Evolutionary conservation across 2,888 invertebrate genomes (phyloP), one percentile per base, ranked within the genome.

Genomic region (Silvanus unidentatus): DNA sequence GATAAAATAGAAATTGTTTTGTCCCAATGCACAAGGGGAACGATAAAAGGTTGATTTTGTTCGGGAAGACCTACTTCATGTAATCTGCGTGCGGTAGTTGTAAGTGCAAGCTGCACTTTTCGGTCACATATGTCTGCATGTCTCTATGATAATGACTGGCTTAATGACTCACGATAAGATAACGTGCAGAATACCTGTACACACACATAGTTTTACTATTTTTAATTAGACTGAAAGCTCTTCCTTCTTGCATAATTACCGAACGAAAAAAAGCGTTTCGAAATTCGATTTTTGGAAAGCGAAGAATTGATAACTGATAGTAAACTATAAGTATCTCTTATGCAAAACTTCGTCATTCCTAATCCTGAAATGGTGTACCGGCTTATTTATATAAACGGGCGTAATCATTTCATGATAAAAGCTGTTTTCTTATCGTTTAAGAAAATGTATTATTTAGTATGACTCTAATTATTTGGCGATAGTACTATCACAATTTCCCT

Each of bases 401-500:
- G 46, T 52, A 50, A 58, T 49, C 43, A 40, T 45, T 59, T 60
- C 60, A 58, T 59, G 60, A 59, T 59, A 59, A 45, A 5, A n/a
- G n/a, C 11, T 32, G n/a, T 45, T 50, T 43, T 45, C 40, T 55
- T 58, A 59, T 59, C 57, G 45, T 48, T 46, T 48, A 54, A 46
- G 50, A 42, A 44, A 60, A 60, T 58, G 57, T 57, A 58, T n/a
- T n/a, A n/a, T 60, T 59, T 53, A 55, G 44, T 54, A 53, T 58
- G 53, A 53, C 58, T 58, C 61, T 60, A 62, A 62, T 62, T 62
- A 56, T 53, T 43, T 13, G 29, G 29, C 48, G 60, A 62, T 62
- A 60, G 40, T 40, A 12, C 52, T 60, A 60, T 60, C 61, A 46
- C 40, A 44, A 48, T 58, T 59, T 59, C 57, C 58, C 47, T 46